Evolutionary conservation across 2,888 invertebrate species (phyloP).

Genomic region (Lamellibrachia satsuma): DNA sequence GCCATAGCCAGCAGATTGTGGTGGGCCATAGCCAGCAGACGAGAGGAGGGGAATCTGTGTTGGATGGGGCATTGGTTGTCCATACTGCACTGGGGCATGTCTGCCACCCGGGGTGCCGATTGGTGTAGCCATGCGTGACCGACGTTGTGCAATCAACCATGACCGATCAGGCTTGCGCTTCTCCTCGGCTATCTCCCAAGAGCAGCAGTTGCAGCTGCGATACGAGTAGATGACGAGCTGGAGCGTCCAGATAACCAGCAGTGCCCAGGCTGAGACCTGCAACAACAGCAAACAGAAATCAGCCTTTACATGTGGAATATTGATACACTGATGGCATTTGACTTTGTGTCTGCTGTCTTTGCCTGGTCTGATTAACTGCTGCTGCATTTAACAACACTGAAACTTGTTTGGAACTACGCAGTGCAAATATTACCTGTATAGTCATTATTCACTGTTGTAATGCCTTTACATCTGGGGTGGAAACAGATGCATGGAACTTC

Average conservation of each 20-base stretch:
- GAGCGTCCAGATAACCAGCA: slow-evolving; percentile 31
- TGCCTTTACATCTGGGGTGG: no score
- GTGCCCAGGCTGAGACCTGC: slow-evolving; percentile 42
- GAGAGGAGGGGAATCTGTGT: background rate
- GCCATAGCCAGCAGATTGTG: background rate
- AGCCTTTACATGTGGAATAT: background rate
- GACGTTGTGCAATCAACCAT: slow-evolving; percentile 39
- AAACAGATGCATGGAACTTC: no score
- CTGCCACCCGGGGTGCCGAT: slow-evolving; percentile 43
- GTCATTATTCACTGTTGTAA: no score
- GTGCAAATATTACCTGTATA: no score
- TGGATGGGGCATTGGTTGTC: slow-evolving; percentile 14
- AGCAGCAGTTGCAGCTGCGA: slow-evolving; percentile 38
- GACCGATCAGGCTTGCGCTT: slow-evolving; percentile 41
- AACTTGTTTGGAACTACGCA: no score
- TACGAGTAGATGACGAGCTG: slow-evolving; percentile 26
- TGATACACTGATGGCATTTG: no score
- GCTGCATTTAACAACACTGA: no score
- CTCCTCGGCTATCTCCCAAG: slow-evolving; percentile 45
- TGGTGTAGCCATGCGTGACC: slow-evolving; percentile 45
- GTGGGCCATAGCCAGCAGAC: background rate
- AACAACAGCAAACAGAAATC: background rate
- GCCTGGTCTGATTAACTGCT: no score
- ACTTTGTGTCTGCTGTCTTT: no score
- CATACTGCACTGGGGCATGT: slow-evolving; percentile 32